A percentile compares a stretch with the other conserved stretches of the same genome.
These are phyloP conservation scores for Zeugodacus cucurbitae DNA, from an alignment of 1,140 invertebrate genomes.

Conservation along the genomic window DNA sequence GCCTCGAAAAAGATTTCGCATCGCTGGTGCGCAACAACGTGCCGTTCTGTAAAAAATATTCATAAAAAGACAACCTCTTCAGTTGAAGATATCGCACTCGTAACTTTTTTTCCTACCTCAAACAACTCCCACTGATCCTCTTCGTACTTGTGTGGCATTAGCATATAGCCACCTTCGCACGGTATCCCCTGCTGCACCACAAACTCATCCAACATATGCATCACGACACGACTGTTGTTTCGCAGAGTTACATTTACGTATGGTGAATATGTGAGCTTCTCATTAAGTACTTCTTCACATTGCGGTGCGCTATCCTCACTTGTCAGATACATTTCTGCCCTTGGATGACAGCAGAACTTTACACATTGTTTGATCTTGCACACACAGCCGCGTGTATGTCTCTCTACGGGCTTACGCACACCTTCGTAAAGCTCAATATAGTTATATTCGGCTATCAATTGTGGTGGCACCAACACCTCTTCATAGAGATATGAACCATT, in stretches of 20 bases:
- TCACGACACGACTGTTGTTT: constrained; percentile 40
- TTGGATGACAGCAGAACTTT: constrained; percentile 53
- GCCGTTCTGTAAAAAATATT: constrained; percentile 49
- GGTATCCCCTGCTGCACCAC: constrained; percentile 50
- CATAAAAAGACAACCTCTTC: neutral
- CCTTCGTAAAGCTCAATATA: constrained; percentile 42
- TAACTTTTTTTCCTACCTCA: constrained; percentile 47
- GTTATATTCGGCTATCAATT: constrained; percentile 49
- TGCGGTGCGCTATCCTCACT: neutral
- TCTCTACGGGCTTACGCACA: constrained; percentile 20
- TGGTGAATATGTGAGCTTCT: constrained; percentile 44
- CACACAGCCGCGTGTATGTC: constrained; percentile 53
- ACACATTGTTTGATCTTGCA: constrained; percentile 52
- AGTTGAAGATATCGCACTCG: neutral
- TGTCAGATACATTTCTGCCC: neutral
- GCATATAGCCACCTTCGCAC: constrained; percentile 44
- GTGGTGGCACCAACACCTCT: constrained; percentile 49
- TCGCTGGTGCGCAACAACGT: constrained; percentile 42
- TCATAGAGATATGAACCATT: constrained; percentile 56
- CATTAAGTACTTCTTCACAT: constrained; percentile 39
- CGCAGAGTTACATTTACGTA: constrained; percentile 49
- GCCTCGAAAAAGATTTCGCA: constrained; percentile 26
- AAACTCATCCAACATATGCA: constrained; percentile 52
- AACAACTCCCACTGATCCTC: constrained; percentile 49
- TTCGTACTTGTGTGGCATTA: constrained; percentile 43